Percentiles rank a stretch among this genome's conserved stretches.
Evolutionary conservation across 2,113 vertebrate genomes (phyloP).

Genomic region (Pelvicachromis taeniatus): DNA sequence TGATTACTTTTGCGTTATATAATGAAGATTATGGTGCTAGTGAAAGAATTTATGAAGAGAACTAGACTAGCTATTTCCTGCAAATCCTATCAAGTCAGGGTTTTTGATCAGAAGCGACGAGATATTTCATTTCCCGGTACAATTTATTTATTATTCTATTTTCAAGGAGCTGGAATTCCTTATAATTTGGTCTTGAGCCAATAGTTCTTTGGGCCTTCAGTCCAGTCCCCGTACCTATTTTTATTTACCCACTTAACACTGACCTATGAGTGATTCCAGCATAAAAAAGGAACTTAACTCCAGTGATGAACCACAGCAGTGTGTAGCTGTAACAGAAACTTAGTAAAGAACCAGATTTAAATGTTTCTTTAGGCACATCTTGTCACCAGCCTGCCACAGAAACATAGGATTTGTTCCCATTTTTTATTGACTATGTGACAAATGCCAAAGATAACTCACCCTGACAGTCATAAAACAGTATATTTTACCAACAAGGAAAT

Average conservation of each 20-base stretch:
- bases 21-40: not conserved
- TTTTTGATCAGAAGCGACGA: not conserved
- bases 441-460: not conserved
- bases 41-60: not conserved
- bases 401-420: not conserved
- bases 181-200: not conserved
- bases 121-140: not conserved
- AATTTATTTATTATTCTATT: not conserved
- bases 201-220: not conserved
- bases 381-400: not conserved
- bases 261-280: not conserved
- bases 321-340: not conserved
- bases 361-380: not conserved
- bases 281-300: not conserved
- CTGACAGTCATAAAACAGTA: not conserved
- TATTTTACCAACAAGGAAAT: not conserved
- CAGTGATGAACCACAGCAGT: not conserved
- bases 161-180: not conserved
- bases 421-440: not conserved
- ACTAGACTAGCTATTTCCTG: not conserved
- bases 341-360: not conserved
- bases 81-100: not conserved
- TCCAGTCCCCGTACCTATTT: not conserved
- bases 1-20: not conserved
- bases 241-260: not conserved